These are phyloP conservation scores for Propsilocerus akamusi DNA, from an alignment of 1,140 invertebrate genomes.

Conservation along the genomic window DNA sequence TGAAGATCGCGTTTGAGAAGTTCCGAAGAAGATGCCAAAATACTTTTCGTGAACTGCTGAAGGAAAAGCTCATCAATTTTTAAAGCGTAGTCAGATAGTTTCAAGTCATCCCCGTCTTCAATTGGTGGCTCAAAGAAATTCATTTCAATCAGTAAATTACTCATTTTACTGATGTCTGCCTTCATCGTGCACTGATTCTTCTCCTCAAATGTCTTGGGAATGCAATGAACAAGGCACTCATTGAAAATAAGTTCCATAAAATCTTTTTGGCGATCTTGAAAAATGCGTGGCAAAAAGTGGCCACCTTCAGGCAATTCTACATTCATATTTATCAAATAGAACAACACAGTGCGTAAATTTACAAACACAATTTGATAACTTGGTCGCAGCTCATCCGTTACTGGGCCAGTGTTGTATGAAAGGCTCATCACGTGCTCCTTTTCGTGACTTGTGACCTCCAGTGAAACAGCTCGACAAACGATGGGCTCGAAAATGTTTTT, in stretches of 20 bases:
- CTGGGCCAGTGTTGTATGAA: constrained; percentile 17
- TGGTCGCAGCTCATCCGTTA: constrained; percentile 12
- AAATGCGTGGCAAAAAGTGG: constrained; percentile 21
- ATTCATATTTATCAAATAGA: constrained; percentile 37
- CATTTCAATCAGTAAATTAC: constrained; percentile 36
- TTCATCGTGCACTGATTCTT: constrained; percentile 43
- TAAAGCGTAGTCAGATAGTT: constrained; percentile 43
- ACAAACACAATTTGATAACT: constrained; percentile 36
- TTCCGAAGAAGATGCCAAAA: constrained; percentile 43
- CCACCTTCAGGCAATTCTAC: constrained; percentile 30
- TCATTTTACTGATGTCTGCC: constrained; percentile 41
- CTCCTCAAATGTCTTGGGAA: constrained; percentile 52
- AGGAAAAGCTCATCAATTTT: constrained; percentile 64
- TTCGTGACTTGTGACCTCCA: constrained; percentile 9
- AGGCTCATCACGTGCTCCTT: constrained; percentile 9
- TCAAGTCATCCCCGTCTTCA: constrained; percentile 23
- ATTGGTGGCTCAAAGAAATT: constrained; percentile 30
- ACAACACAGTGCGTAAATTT: constrained; percentile 36
- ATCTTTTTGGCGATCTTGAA: constrained; percentile 22
- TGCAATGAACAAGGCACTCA: constrained; percentile 51
- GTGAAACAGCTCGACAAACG: constrained; percentile 17
- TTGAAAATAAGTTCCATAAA: constrained; percentile 47
- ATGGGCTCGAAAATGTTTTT: constrained; percentile 20
- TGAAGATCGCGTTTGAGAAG: constrained; percentile 71
- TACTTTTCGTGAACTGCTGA: constrained; percentile 54